Evolutionary conservation across 2,888 invertebrate genomes (phyloP).

Genomic region (Petrolisthes cinctipes): DNA sequence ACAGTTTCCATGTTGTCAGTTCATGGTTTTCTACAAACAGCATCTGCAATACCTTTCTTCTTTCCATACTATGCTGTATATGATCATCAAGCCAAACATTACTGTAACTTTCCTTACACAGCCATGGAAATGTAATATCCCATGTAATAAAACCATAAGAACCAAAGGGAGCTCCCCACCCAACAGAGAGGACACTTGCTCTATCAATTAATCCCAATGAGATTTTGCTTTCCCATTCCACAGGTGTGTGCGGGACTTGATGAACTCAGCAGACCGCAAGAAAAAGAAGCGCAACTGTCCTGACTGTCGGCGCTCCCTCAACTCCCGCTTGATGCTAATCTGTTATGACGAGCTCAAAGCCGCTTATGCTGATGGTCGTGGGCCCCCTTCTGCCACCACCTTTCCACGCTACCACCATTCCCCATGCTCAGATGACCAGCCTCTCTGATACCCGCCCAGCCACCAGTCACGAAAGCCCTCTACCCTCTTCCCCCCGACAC

Average conservation of each 20-base stretch:
- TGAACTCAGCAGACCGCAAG: constrained; percentile 77
- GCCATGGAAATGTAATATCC: too few relatives aligned
- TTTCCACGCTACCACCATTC: constrained; percentile 51
- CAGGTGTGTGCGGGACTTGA: constrained; percentile 79
- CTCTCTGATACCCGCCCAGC: constrained; percentile 58
- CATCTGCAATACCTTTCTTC: too few relatives aligned
- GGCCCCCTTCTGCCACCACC: constrained; percentile 46
- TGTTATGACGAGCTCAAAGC: constrained; percentile 69
- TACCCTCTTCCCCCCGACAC: constrained; percentile 18
- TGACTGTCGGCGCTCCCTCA: constrained; percentile 79
- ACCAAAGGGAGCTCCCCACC: too few relatives aligned
- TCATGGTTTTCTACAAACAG: too few relatives aligned
- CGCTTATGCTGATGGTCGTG: constrained; percentile 50
- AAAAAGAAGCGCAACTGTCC: constrained; percentile 79
- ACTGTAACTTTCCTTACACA: too few relatives aligned
- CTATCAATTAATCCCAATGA: too few relatives aligned
- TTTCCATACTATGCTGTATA: too few relatives aligned
- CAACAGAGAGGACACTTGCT: too few relatives aligned
- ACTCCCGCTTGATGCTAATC: constrained; percentile 77
- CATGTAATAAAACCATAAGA: too few relatives aligned
- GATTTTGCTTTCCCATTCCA: constrained; percentile 53
- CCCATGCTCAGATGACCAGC: constrained; percentile 60
- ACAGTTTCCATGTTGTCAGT: too few relatives aligned
- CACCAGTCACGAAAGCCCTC: constrained; percentile 6
- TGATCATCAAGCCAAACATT: too few relatives aligned